Percentiles rank a stretch among this genome's conserved stretches.
phyloP scores from a whole-genome alignment of 2,797 vertebrate genomes.

The Dryobates pubescens region DNA sequence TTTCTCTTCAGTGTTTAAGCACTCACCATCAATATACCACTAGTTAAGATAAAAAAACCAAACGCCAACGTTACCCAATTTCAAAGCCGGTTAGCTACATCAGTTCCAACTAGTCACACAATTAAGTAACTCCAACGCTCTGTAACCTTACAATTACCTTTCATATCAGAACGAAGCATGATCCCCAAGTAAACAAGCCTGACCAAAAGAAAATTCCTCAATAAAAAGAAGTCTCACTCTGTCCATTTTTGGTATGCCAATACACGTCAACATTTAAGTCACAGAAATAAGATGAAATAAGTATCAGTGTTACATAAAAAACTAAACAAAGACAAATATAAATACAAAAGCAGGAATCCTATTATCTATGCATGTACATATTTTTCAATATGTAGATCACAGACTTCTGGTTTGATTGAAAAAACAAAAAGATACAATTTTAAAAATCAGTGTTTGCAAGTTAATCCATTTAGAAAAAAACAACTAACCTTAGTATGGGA shows the following conservation, averaged over 20 bases:
- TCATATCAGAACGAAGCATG: background rate
- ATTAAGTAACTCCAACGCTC: background rate
- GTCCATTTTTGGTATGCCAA: background rate
- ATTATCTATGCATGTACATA: too few relatives aligned
- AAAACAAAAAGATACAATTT: background rate
- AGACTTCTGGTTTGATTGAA: background rate
- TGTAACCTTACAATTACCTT: background rate
- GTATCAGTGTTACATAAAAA: background rate
- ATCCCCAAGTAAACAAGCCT: background rate
- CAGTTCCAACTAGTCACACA: background rate
- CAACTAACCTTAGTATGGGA: fast-evolving
- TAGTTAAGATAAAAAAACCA: background rate
- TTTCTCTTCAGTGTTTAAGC: background rate
- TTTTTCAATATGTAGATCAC: background rate
- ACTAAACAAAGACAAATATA: background rate
- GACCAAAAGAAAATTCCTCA: background rate
- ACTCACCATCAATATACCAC: background rate
- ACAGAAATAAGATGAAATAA: background rate
- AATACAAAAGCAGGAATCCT: too few relatives aligned
- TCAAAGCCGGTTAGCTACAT: background rate
- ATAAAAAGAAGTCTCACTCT: background rate
- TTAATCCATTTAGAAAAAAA: background rate
- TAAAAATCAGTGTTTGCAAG: background rate
- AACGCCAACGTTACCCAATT: background rate
- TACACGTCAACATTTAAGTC: background rate